Base-by-base conservation (phyloP, 2,888 invertebrate species). In the Argyresthia goedartella region DNA sequence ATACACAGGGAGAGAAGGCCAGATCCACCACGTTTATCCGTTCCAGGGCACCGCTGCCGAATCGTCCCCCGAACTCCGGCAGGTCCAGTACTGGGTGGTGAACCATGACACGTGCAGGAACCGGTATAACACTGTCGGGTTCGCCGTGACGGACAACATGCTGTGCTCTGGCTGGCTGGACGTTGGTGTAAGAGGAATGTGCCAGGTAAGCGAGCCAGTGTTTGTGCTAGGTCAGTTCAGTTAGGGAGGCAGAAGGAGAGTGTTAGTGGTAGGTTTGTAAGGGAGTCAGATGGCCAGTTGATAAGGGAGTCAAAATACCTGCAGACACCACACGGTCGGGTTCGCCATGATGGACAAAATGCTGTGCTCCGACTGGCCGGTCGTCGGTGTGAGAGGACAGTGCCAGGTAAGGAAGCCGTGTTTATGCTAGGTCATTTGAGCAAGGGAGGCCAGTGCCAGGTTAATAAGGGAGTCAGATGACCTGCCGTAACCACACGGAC, bases 91-190 rank as follows among this genome's bases (percentile, higher is more conserved):
- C 52, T 79, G 66, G 64, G 61, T 70, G 15, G 65, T 74, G 16
- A 63, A 70, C 52, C 77, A 73, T 56, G 59, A 65, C 47, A 67
- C 65, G 0, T 84, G 84, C 53, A 53, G 57, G 9, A 65, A 57
- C 34, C 62, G 82, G 8, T 79, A 80, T 61, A 59, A 8, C 39
- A 62, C 56, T 8, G 15, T 68, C 1, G 62, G 57, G 9, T 61
- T 71, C 55, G 58, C 57, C 0, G 63, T 82, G 44, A 68, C 70
- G 1, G 55, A 60, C 50, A 67, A 67, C 57, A 75, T 79, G 75
- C 53, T 80, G 9, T 84, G 82, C 52, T 73, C 71, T 1, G 81
- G 81, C 0, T 76, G 70, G 70, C 62, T 69, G 3, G 76, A 77
- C 16, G 76, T 78, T 0, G 76, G 76, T 0, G 56, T 67, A 1